A percentile compares a stretch with the other conserved stretches of the same genome.
These are phyloP conservation scores for Crepidodera aurea DNA, from an alignment of 2,888 invertebrate genomes.

Conservation along the genomic window DNA sequence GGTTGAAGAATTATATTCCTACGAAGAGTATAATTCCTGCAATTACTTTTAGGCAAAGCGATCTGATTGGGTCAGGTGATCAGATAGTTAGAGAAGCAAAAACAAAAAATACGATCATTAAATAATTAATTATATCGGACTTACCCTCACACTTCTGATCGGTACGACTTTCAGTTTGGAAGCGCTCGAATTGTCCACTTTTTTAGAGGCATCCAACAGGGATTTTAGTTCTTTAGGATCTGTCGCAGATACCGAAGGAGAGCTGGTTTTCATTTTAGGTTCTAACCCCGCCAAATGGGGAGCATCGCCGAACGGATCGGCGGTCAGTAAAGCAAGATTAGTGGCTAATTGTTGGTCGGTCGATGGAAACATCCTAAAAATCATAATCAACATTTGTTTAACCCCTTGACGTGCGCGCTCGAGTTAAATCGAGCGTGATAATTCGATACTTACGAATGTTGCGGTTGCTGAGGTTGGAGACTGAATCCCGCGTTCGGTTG, in stretches of 20 bases:
- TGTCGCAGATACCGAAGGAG: constrained; percentile 47
- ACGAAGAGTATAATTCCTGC: no score
- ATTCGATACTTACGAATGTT: constrained; percentile 48
- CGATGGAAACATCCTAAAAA: constrained; percentile 46
- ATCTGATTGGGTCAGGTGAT: no score
- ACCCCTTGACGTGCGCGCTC: no score
- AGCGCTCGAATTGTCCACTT: constrained; percentile 45
- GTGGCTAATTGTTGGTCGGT: constrained; percentile 41
- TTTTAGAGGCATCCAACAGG: constrained; percentile 53
- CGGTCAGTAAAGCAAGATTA: constrained; percentile 47
- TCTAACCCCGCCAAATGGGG: constrained; percentile 53
- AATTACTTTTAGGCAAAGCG: no score
- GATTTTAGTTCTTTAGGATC: constrained; percentile 55
- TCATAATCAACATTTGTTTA: no score
- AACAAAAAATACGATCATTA: no score
- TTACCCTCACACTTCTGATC: constrained; percentile 47
- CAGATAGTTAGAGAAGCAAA: no score
- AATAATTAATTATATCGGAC: no score
- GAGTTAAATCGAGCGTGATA: not conserved
- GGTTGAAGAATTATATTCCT: no score
- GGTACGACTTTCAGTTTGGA: constrained; percentile 49
- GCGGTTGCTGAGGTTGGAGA: constrained; percentile 47
- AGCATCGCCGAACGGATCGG: constrained; percentile 53
- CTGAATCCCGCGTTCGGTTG: constrained; percentile 59
- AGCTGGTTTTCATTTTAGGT: constrained; percentile 44